These are phyloP conservation scores for Spilosoma lubricipeda DNA, from an alignment of 2,888 invertebrate species.

Conservation along the genomic window DNA sequence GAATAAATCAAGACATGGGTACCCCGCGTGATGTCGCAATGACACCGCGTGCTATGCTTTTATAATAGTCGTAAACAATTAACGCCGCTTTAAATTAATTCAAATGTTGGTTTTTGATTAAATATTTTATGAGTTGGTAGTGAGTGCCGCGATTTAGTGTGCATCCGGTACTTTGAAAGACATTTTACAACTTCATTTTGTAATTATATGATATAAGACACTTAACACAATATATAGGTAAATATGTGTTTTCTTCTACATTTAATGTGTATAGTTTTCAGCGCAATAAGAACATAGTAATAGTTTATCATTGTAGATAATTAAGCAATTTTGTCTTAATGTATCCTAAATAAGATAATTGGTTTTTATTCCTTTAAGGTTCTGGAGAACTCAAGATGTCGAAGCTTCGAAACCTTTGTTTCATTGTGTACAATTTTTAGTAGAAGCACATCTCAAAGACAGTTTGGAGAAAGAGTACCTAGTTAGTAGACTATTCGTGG, in stretches of 20 bases:
- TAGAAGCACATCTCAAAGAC: background rate
- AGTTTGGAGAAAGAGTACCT: background rate
- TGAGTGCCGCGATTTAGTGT: constrained; percentile 18
- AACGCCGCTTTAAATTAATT: constrained; percentile 23
- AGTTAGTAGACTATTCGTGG: background rate
- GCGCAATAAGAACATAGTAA: background rate
- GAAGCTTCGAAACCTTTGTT: background rate
- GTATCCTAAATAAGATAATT: background rate
- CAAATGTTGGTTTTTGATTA: constrained; percentile 20
- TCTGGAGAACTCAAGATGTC: background rate
- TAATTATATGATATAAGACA: background rate
- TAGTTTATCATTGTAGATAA: background rate
- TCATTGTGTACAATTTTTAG: background rate
- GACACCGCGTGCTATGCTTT: constrained; percentile 34
- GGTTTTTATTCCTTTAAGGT: background rate
- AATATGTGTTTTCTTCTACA: background rate
- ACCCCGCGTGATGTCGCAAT: constrained; percentile 33
- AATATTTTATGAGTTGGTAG: constrained; percentile 15
- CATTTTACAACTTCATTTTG: constrained; percentile 14
- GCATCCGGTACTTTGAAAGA: constrained; percentile 21
- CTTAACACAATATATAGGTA: background rate
- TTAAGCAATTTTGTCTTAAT: background rate
- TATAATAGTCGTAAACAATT: constrained; percentile 29
- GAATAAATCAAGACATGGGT: constrained; percentile 68
- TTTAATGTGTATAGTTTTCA: background rate